Evolutionary conservation across 2,888 invertebrate genomes (phyloP).

Genomic region (Tenodera sinensis): DNA sequence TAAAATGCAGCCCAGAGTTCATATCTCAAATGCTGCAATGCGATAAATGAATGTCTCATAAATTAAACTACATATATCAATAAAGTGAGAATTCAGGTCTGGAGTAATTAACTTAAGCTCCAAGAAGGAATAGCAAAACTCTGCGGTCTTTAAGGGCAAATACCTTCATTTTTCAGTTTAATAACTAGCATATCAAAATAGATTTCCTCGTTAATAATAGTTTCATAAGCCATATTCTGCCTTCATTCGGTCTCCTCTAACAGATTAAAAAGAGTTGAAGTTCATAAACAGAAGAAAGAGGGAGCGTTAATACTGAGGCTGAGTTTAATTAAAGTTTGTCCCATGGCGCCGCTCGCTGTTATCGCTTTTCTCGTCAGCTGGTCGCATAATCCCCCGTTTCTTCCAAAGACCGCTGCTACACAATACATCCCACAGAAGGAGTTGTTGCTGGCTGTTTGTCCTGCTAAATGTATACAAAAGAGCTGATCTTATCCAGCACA

Average conservation of each 20-base stretch:
- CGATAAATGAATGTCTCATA: no score
- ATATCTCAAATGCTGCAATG: no score
- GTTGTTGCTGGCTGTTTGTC: neutral
- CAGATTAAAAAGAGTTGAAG: neutral
- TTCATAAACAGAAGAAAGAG: slow-evolving; percentile 5
- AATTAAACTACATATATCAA: no score
- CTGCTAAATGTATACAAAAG: no score
- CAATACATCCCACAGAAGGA: neutral
- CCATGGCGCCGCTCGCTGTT: neutral
- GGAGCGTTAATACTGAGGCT: neutral
- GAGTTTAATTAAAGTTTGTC: slow-evolving; percentile 16
- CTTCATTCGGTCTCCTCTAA: neutral
- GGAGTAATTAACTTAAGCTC: no score
- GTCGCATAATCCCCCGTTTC: slow-evolving; percentile 12
- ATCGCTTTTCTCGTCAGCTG: slow-evolving; percentile 15
- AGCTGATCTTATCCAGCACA: no score
- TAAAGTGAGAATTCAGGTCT: no score
- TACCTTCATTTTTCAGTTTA: neutral
- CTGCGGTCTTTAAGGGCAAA: no score
- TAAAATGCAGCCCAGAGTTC: no score
- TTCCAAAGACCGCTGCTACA: neutral
- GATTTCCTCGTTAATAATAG: neutral
- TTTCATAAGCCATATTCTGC: slow-evolving; percentile 4
- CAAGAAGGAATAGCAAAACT: no score
- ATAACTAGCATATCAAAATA: neutral